Conservation (phyloP, 2,113 vertebrate genomes). For the Sarotherodon lohbergeri region DNA sequence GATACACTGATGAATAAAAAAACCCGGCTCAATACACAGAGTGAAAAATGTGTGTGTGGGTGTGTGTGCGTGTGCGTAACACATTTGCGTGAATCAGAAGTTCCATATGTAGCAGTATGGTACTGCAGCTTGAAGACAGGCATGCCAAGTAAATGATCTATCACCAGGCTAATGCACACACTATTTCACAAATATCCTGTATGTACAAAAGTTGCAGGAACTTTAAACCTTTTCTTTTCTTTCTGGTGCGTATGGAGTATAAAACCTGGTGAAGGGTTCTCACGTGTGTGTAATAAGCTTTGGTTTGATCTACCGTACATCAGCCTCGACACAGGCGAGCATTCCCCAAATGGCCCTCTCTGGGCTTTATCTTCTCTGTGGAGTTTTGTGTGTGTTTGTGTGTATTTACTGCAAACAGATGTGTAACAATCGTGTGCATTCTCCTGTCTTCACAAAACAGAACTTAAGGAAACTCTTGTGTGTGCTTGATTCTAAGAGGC, state of each 20-base stretch:
- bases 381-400: not conserved
- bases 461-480: not conserved
- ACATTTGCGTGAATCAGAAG: not conserved
- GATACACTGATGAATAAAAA: conserved; percentile 45
- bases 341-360: not conserved
- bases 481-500: conserved; percentile 12
- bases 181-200: not conserved
- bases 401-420: not conserved
- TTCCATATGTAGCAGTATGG: not conserved
- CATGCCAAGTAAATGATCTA: conserved; percentile 12
- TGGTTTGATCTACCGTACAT: conserved; percentile 9
- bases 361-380: not conserved
- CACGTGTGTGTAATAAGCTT: conserved; percentile 14
- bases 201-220: conserved; percentile 5
- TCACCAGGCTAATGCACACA: conserved; percentile 11
- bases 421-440: not conserved
- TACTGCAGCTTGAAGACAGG: conserved; percentile 11
- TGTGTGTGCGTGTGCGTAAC: not conserved
- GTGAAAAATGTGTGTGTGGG: not conserved
- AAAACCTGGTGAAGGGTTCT: not conserved
- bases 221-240: not conserved
- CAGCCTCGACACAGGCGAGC: not conserved
- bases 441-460: not conserved
- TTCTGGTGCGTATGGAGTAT: not conserved
- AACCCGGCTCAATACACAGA: conserved; percentile 8